Percentiles rank a stretch among this genome's conserved stretches.
phyloP scores from a whole-genome alignment of 2,888 invertebrate species.

The Pandemis corylana region DNA sequence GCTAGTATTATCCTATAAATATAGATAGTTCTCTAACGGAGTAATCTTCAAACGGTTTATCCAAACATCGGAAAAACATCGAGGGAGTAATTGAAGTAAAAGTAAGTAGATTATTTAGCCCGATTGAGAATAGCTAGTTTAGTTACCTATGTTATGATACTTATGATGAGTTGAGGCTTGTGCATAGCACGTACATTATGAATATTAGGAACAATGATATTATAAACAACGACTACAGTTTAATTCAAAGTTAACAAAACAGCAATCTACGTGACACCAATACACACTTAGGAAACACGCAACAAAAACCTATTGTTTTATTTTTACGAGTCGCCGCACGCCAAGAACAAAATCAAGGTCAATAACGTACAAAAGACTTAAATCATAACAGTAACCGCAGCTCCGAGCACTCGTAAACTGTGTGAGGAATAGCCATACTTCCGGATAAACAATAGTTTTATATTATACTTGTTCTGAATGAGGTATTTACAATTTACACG shows the following conservation, averaged over 20 bases:
- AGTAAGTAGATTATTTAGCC: too few relatives aligned
- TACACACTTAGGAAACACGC: conserved; percentile 40
- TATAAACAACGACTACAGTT: conserved; percentile 21
- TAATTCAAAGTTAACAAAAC: conserved; percentile 32
- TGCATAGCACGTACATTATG: background rate
- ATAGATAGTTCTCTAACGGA: too few relatives aligned
- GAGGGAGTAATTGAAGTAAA: too few relatives aligned
- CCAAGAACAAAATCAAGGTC: conserved; percentile 41
- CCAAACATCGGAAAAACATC: too few relatives aligned
- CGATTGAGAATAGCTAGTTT: too few relatives aligned
- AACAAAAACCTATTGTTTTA: conserved; percentile 43
- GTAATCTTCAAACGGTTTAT: too few relatives aligned
- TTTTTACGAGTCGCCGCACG: conserved; percentile 39
- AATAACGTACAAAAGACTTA: conserved; percentile 37
- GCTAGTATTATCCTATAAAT: too few relatives aligned
- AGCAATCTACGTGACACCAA: conserved; percentile 39
- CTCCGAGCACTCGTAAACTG: conserved; percentile 10
- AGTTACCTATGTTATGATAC: background rate
- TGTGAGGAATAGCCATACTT: conserved; percentile 13
- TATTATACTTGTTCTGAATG: background rate
- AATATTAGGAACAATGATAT: background rate
- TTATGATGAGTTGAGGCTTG: background rate
- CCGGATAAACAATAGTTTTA: conserved; percentile 14
- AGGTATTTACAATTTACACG: background rate
- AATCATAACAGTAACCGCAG: conserved; percentile 32